Evolutionary conservation across 2,797 vertebrate genomes (phyloP), one percentile per base, ranked within the genome.

Genomic region (Characodon lateralis): DNA sequence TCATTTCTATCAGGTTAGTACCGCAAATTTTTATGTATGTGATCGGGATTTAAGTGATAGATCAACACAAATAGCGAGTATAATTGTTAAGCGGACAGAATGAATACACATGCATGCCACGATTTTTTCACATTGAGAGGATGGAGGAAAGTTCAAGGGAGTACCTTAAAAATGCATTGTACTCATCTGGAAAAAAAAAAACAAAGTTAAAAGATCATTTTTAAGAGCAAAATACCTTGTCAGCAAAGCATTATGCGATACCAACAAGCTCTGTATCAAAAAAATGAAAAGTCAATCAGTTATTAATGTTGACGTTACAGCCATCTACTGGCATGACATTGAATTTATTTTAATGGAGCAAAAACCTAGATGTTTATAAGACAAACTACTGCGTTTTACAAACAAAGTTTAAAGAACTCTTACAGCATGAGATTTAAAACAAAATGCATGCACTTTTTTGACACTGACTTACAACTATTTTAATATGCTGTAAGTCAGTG

Each of bases 301-400:
- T 22, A 43, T 68, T 43, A 68, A 43, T 13, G 35, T n/a, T 69
- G 66, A 48, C 24, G 13, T 48, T 69, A 48, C 41, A 69, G 66
- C 66, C 66, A 69, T 48, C 61, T 90, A 86, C 41, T 48, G 43
- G 66, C 66, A 39, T 68, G 39, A 13, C 22, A 43, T 6, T 43
- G 65, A 68, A 68, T 43, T 43, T 68, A 22, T 55, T 55, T 55
- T 13, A 68, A 43, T 68, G 39, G 65, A 68, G 39, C 65, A 43
- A 68, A 63, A 68, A 14, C 65, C 24, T 43, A 69, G 6, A 69
- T 6, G 24, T n/a, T 46, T 69, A n/a, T 26, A 28, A 26, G 41
- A 48, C 66, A 46, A n/a, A 48, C 41, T 8, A 16, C 24, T 16
- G 43, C 48, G 41, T 13, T 16, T 43, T 69, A 18, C 2, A 16